Percentiles rank a stretch among this genome's conserved stretches.
Conservation (phyloP, 2,113 vertebrate species). For the Vulpes lagopus region DNA sequence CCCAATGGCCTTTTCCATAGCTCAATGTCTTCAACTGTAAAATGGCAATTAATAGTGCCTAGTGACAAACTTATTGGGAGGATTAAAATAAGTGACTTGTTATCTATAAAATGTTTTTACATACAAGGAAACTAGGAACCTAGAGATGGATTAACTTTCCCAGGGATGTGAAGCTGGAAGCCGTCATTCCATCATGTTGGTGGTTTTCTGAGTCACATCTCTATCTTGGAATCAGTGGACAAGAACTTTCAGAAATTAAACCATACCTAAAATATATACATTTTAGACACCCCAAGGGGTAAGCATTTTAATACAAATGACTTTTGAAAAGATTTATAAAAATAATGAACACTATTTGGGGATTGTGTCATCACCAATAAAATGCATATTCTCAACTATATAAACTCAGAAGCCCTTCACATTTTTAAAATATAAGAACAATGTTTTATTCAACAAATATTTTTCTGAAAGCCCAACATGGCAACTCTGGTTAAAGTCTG, state of each 20-base stretch:
- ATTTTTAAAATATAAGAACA: conserved; percentile 11
- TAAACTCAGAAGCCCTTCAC: not conserved
- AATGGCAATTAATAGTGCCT: not conserved
- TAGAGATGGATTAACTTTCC: not conserved
- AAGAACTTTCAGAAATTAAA: conserved; percentile 37
- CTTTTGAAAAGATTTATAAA: not conserved
- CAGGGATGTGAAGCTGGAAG: not conserved
- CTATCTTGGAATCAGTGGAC: not conserved
- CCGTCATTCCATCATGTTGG: not conserved
- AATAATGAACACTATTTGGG: not conserved
- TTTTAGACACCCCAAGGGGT: not conserved
- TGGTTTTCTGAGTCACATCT: not conserved
- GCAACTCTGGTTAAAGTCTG: not conserved
- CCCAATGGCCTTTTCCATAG: not conserved
- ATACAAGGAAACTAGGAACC: not conserved
- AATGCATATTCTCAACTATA: not conserved
- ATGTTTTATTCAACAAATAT: not conserved
- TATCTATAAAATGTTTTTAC: conserved; percentile 18
- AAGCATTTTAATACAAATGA: conserved; percentile 33
- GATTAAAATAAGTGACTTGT: not conserved
- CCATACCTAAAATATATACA: not conserved
- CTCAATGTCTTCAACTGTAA: not conserved
- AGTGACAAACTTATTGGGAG: not conserved
- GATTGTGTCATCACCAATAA: not conserved
- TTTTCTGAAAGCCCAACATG: not conserved